Base-by-base conservation (phyloP, 2,797 vertebrate genomes). In the Pseudochromis fuscus region DNA sequence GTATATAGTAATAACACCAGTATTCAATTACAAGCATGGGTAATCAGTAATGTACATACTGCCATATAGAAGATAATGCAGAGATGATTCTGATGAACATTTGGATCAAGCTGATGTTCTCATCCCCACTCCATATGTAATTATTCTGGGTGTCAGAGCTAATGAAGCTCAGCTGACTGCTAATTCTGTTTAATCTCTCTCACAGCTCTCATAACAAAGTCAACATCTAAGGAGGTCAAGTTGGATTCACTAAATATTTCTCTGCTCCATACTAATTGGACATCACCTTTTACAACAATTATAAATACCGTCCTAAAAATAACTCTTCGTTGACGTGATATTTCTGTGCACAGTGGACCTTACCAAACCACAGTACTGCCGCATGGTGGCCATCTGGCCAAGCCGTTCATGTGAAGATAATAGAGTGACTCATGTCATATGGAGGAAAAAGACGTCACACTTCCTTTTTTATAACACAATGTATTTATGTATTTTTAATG, bases 341-440 rank as follows among this genome's bases (percentile, higher is more conserved):
- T 25, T 23, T 50, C n/a, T n/a, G n/a, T n/a, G n/a, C n/a, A n/a
- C n/a, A n/a, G 16, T 5, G 16, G 35, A 37, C 35, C 35, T 37
- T 15, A 13, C 35, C 16, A 16, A 37, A 15, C 13, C 35, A 37
- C 12, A 15, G 35, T 37, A 1, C 13, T 37, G 12, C 35, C 16
- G 35, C 35, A 37, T 72, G 72, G 33, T 46, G 33, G 40, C 79
- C 87, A 88, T 88, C 88, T 89, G 85, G 84, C 83, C 74, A n/a
- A 44, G 12, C 72, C 55, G 60, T 24, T 87, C 76, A 69, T 83
- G 83, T 74, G 77, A 40, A 76, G 81, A 77, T 81, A 75, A 83
- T 50, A 30, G 25, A 79, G 50, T 83, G 75, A 76, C 33, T 85
- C 77, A 76, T 70, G 71, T 77, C 73, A 88, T 75, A 77, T 59